Evolutionary conservation across 1,140 invertebrate genomes (phyloP), one percentile per base, ranked within the genome.

Genomic region (Chymomyza costata): DNA sequence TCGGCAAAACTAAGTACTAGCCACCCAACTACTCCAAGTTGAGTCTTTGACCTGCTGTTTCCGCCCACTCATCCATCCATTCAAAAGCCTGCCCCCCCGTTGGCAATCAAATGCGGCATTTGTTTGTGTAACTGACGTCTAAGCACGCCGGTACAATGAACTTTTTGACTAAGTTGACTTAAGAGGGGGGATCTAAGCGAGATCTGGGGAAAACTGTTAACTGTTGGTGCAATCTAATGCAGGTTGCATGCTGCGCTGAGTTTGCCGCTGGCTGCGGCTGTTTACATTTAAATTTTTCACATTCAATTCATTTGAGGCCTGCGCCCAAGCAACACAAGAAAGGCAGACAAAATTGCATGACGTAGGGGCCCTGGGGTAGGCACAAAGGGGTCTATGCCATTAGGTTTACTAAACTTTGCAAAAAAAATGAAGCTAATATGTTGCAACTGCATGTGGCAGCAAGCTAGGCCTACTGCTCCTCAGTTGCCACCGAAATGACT

Each of bases 221-320:
- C 18, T 6, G 14, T 2, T 8, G 3, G 10, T 17, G 8, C 18
- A 16, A 15, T 15, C 11, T 41, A 45, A 43, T 25, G 48, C 48
- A 58, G 48, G 40, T 40, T 55, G 63, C 68, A 52, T 37, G 65
- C 49, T 65, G 70, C 69, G 49, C 59, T 44, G n/a, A n/a, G n/a
- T n/a, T n/a, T n/a, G n/a, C n/a, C n/a, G n/a, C n/a, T n/a, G 62
- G 55, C 71, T 70, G 71, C 71, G 71, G 58, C 71, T 78, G 71
- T 78, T 78, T 78, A 67, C 71, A 78, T 78, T 78, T 78, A 78
- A 78, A 78, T 78, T 78, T 78, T 78, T 78, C 71, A 78, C 71
- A 71, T 78, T 80, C 73, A 78, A 78, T 78, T 78, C 71, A 80
- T 78, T 78, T 78, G 71, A 78, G 71, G 71, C 71, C 74, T 65